A percentile compares a stretch with the other conserved stretches of the same genome.
phyloP scores from a whole-genome alignment of 2,888 invertebrate genomes.

The Leistus spinibarbis region DNA sequence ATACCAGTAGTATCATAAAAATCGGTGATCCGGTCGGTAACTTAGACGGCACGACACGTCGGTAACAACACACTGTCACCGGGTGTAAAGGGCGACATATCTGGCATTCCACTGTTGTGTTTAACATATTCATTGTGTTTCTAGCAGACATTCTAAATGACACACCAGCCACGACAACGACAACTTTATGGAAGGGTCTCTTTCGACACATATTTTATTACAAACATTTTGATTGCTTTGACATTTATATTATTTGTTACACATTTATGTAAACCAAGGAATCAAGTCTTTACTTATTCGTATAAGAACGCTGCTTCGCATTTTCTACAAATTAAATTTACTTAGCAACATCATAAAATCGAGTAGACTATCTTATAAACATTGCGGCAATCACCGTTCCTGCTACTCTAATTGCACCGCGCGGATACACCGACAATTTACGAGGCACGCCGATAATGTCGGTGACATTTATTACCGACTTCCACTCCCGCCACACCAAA shows the following conservation, averaged over 20 bases:
- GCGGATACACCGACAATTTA: too few relatives aligned
- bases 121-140: constrained; percentile 16
- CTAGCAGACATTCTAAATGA: constrained; percentile 1
- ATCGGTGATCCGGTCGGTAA: not conserved
- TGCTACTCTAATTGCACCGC: not conserved
- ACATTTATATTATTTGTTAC: not conserved
- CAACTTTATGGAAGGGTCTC: not conserved
- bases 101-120: constrained; percentile 3
- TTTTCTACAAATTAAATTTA: not conserved
- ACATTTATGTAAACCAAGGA: not conserved
- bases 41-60: not conserved
- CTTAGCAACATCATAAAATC: not conserved
- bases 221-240: not conserved
- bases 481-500: not conserved
- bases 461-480: not conserved
- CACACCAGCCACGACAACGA: not conserved
- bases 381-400: too few relatives aligned
- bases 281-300: too few relatives aligned
- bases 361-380: not conserved
- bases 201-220: not conserved
- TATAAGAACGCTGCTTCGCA: not conserved
- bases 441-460: not conserved
- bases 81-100: constrained; percentile 3
- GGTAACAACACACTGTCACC: not conserved
- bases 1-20: constrained; percentile 4